These are phyloP conservation scores for Ginglymostoma cirratum DNA, from an alignment of 2,113 vertebrate species.

Conservation along the genomic window DNA sequence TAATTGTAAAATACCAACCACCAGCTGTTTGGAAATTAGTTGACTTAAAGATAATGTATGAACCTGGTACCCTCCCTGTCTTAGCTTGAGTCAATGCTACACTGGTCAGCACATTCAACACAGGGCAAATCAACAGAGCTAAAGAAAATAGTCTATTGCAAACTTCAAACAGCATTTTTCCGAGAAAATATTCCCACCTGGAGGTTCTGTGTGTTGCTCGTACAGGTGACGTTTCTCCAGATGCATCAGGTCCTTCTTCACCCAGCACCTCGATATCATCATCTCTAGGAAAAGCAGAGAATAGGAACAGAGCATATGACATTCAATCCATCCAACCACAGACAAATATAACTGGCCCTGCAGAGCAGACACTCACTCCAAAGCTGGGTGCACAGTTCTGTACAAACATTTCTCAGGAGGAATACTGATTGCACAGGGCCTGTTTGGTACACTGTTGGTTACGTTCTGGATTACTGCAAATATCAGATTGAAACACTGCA, in stretches of 20 bases:
- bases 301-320: conserved; percentile 32
- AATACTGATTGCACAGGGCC: neutral
- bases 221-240: conserved; percentile 69
- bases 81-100: neutral
- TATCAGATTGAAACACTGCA: neutral
- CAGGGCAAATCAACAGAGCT: neutral
- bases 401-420: neutral
- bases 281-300: conserved; percentile 61
- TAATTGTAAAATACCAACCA: neutral
- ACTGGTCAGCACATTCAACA: neutral
- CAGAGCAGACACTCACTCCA: neutral
- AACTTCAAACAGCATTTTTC: neutral
- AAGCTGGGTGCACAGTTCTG: neutral
- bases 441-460: neutral
- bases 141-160: neutral
- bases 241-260: conserved; percentile 72
- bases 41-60: neutral
- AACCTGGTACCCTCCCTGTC: neutral
- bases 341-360: neutral
- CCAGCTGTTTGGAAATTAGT: neutral
- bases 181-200: conserved; percentile 57
- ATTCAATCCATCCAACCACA: neutral
- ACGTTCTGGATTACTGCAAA: neutral
- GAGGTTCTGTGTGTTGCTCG: conserved; percentile 58
- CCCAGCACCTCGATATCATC: conserved; percentile 91